Evolutionary conservation across 2,888 invertebrate species (phyloP), one percentile per base, ranked within the genome.

Genomic region (Volucella zonaria): DNA sequence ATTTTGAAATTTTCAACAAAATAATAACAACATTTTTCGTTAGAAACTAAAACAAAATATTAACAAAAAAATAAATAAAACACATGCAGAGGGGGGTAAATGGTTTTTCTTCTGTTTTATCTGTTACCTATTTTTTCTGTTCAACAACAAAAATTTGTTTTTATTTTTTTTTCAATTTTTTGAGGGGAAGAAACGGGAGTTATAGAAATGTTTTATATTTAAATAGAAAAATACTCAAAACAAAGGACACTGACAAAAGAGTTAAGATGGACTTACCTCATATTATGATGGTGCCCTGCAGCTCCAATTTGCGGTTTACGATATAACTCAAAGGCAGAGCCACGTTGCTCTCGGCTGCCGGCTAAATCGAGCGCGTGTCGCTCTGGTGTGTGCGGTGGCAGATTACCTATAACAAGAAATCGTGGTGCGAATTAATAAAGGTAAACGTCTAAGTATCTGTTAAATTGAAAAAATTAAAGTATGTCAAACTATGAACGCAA

Each of bases 261-360:
- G 40, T 49, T n/a, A 40, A 38, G 51, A 43, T 38, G 42, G 23
- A 89, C 92, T 93, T 93, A 96, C 96, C 96, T 96, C 92, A 96
- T 92, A 89, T 96, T 96, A 91, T 96, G 96, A 93, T 96, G 96
- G 91, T 95, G 95, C 89, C 91, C 91, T 40, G 90, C 89, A 76
- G 90, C 89, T 87, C 92, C 92, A 87, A 92, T 91, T 90, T 96
- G 95, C 10, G 97, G 97, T 92, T 98, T 98, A 87, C 97, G 95
- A 91, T 98, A 98, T 85, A 98, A 93, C 92, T 98, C 98, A 91
- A 98, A 98, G n/a, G 98, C 98, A 86, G 97, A 97, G 40, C 97
- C 97, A 71, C 97, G 93, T 90, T 97, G 97, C 90, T 97, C 97
- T 88, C 96, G 94, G 89, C 97, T 96, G 62, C 97, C 97, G 68